Base-by-base conservation (phyloP, 2,113 vertebrate species). In the Sterrhoptilus dennistouni region DNA sequence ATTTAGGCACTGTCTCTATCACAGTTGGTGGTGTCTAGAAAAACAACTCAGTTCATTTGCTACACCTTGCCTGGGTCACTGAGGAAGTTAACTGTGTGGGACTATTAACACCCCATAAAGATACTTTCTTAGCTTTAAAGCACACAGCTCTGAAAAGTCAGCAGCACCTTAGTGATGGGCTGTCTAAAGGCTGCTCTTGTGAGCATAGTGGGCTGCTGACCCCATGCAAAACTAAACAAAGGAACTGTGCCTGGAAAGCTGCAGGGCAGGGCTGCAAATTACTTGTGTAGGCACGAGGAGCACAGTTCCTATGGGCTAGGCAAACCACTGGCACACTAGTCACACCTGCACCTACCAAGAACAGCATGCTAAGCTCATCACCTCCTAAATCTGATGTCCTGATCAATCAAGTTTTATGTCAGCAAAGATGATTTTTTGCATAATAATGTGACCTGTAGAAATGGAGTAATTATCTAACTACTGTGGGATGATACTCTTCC, bases 1-100 rank as follows among this genome's bases (percentile, higher is more conserved):
- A 96, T 96, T 95, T 96, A 97, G 71, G 81, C 91, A 69, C 85
- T 87, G 84, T 63, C 77, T 89, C 40, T 96, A 61, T 96, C 83
- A 84, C 90, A 95, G 57, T 29, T 71, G 83, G 88, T 83, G 50
- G 35, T 75, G 68, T 82, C 88, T 89, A 87, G 93, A 91, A 87
- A 93, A 96, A 93, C 82, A 87, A 15, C 47, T 89, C 71, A 56
- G 57, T 83, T 96, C 77, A 84, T 94, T 94, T 94, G 86, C 77
- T 93, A 64, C 90, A 93, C 83, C 63, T 91, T 90, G 57, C 90
- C 88, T 86, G 80, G 90, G 83, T 93, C 92, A 76, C 74, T 47
- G 42, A 70, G 92, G 68, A 92, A 95, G 91, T 92, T 79, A 91
- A 78, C 89, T 59, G 10, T 19, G 14, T 36, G 61, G 72, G 85